These are phyloP conservation scores for Sinotaia quadrata DNA, from an alignment of 2,888 invertebrate species.

Conservation along the genomic window DNA sequence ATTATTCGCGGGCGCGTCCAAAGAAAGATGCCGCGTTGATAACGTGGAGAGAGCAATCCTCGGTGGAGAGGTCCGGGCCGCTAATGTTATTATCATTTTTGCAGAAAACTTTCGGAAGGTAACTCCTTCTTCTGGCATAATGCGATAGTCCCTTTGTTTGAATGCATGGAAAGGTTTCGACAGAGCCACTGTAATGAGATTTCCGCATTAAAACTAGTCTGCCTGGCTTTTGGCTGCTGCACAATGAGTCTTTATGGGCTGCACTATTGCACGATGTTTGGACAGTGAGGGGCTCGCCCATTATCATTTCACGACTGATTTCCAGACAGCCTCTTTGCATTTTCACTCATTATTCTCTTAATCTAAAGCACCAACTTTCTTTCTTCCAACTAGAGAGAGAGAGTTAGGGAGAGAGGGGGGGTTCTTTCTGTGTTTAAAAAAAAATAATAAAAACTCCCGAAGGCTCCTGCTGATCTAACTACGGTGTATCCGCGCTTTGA, in stretches of 20 bases:
- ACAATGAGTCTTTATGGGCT: conserved; percentile 42
- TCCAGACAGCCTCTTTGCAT: conserved; percentile 35
- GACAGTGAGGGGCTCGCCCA: conserved; percentile 35
- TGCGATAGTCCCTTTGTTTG: conserved; percentile 42
- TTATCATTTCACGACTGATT: conserved; percentile 43
- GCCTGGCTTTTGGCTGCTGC: neutral
- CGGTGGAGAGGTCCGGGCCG: neutral
- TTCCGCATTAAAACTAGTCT: conserved; percentile 43
- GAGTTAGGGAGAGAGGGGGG: too few species aligned
- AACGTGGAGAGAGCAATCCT: neutral
- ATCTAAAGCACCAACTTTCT: neutral
- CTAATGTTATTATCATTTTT: conserved; percentile 28
- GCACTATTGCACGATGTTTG: conserved; percentile 45
- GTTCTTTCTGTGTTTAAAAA: too few species aligned
- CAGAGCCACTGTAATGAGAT: conserved; percentile 44
- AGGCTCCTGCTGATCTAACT: too few species aligned
- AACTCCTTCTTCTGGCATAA: conserved; percentile 31
- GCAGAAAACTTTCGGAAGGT: conserved; percentile 25
- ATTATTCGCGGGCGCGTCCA: conserved; percentile 17
- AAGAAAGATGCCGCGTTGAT: conserved; percentile 4
- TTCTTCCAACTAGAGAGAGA: too few species aligned
- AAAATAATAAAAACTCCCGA: too few species aligned
- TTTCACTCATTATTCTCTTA: conserved; percentile 36
- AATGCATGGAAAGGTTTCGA: conserved; percentile 31
- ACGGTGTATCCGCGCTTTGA: too few species aligned